Evolutionary conservation across 37 sponge, comb jelly and placozoan species (phyloP), one percentile per base, ranked within the genome.

Genomic region (Amphimedon queenslandica): DNA sequence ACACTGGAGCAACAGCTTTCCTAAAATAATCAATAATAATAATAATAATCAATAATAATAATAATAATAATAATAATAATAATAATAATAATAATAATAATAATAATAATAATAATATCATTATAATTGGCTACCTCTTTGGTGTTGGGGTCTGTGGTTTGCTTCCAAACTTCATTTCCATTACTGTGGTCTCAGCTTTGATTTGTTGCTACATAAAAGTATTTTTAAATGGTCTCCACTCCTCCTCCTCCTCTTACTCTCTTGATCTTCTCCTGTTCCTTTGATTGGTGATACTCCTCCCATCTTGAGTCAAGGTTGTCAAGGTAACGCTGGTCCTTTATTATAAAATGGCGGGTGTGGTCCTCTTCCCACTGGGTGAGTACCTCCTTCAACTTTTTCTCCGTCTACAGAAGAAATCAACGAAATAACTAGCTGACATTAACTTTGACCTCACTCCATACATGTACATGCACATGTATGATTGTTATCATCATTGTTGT

Each of bases 131-230:
- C 10, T 5, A 20, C 2, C 64, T 42, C 76, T 76, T 91, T 41
- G 74, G 76, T 29, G 64, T 37, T 11, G 91, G 91, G 5, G 91
- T 84, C 5, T 35, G 51, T 4, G 91, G 83, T 32, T 72, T 71
- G 67, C 80, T 86, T 6, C 91, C 91, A 41, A 82, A 91, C 16
- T 58, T 79, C 83, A 85, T 91, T 65, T 91, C 91, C 64, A 75
- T 25, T 55, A 77, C 60, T 1, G 79, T 82, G 0, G 40, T 81
- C 63, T 74, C 83, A 4, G 61, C 80, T 40, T 86, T 91, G 20
- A 37, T 71, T 37, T 82, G 80, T 55, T 86, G 77, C 91, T 91
- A 69, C 35, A 63, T 1, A 24, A 41, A 40, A 24, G 37, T 67
- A 29, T 32, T 32, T 64, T 28, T 67, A 10, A 36, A 67, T 33